Base-by-base conservation (phyloP, 2,113 vertebrate genomes). In the Eretmodus cyanostictus region DNA sequence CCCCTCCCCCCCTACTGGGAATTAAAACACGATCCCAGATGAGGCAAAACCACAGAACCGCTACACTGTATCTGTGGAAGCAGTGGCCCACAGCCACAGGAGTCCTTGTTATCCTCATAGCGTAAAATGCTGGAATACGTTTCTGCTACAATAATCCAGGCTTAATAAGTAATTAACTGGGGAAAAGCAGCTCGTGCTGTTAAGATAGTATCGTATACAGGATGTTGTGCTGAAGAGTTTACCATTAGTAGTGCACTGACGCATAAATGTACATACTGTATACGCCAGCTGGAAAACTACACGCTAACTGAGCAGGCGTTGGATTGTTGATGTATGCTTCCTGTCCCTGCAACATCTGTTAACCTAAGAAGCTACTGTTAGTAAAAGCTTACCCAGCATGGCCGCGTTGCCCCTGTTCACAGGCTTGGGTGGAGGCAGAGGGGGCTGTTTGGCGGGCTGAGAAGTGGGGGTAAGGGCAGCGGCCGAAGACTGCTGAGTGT, bases 361-460 rank as follows among this genome's bases (percentile, higher is more conserved):
- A 6, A 81, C 36, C 11, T 9, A 78, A 51, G 73, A 78, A 51
- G 10, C 73, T 51, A 51, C 45, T 9, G 45, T 34, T 31, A 51
- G 36, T 40, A 16, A 83, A 31, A 63, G 96, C 98, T 97, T 92
- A 99, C 98, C 98, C 90, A 99, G 95, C 61, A 98, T 93, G 57
- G 94, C 63, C 1, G 98, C 94, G 84, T 96, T 99, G 96, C 96
- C 96, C 91, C 99, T 97, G 94, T 98, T 98, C 90, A 96, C 34
- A 1, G 99, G 99, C 87, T 99, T 99, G 89, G 99, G 99, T 27
- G 98, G 98, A 57, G 99, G 99, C 38, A 97, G 0, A 0, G 99
- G 99, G 3, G 99, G 98, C 89, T 99, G 98, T 93, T 98, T 99
- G 94, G 95, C 87, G 85, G 92, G 94, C 86, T 96, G 96, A 9